Evolutionary conservation across 2,888 invertebrate genomes (phyloP).

Genomic region (Maniola hyperantus): DNA sequence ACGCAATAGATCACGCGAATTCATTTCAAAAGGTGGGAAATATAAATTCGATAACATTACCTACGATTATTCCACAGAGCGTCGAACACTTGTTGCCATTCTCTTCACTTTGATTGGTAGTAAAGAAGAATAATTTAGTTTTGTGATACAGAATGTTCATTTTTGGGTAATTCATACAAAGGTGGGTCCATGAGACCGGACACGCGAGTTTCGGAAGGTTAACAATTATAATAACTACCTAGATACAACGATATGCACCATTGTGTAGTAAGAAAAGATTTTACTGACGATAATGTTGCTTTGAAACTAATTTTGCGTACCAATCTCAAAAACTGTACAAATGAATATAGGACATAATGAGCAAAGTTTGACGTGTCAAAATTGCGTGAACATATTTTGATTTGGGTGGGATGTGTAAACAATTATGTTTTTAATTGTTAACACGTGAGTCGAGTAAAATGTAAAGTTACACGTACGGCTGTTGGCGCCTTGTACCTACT

Average conservation of each 20-base stretch:
- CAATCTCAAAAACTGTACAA: not conserved
- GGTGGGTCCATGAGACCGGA: no score
- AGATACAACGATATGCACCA: conserved; percentile 7
- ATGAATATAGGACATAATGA: not conserved
- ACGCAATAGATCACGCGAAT: no score
- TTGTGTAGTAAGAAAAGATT: conserved; percentile 18
- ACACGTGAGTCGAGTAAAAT: conserved; percentile 16
- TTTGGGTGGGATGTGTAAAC: not conserved
- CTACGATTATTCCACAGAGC: no score
- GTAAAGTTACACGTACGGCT: conserved; percentile 9
- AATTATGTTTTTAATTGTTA: conserved; percentile 18
- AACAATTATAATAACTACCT: not conserved
- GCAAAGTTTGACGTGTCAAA: not conserved
- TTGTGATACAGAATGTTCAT: no score
- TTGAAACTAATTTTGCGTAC: not conserved
- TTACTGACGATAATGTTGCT: conserved; percentile 16
- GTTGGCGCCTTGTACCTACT: not conserved
- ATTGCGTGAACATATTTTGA: not conserved
- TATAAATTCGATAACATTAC: no score
- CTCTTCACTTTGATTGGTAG: no score
- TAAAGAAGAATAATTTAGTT: no score
- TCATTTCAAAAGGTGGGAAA: no score
- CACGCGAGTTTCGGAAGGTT: not conserved
- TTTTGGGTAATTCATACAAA: no score
- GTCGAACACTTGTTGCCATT: no score